These are phyloP conservation scores for Sitta europaea DNA, from an alignment of 2,113 vertebrate species.

Conservation along the genomic window DNA sequence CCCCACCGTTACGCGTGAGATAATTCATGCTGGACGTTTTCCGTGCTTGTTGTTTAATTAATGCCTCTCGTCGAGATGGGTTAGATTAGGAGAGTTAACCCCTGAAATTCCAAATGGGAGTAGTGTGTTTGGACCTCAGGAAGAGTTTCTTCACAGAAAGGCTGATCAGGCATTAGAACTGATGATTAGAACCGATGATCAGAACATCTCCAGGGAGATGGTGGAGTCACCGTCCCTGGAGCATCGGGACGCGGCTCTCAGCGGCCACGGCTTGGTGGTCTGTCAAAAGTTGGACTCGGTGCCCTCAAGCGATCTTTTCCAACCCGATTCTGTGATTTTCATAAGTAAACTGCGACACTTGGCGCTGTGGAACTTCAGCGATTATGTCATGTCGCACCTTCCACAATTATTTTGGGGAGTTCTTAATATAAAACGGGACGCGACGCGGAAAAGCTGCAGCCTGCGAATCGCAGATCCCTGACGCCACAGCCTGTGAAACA, in stretches of 20 bases:
- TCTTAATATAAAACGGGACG: not conserved
- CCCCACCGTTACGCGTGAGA: rapidly evolving
- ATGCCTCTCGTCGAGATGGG: not conserved
- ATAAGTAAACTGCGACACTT: not conserved
- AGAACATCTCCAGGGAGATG: not conserved
- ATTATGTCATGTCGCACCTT: not conserved
- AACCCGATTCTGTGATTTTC: not conserved
- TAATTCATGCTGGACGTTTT: not conserved
- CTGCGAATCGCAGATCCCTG: not conserved
- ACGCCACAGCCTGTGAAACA: not conserved
- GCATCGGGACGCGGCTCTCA: rapidly evolving
- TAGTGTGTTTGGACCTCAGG: not conserved
- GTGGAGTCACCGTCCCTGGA: not conserved
- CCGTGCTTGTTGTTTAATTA: not conserved
- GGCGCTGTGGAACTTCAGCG: not conserved
- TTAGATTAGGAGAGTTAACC: not conserved
- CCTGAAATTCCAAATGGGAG: not conserved
- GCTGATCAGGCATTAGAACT: not conserved
- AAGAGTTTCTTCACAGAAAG: not conserved
- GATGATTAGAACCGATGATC: too few relatives aligned
- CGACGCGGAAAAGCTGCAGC: not conserved
- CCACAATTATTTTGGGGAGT: not conserved
- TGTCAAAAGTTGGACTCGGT: not conserved
- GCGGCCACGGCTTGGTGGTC: not conserved
- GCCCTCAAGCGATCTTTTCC: not conserved